Conservation (phyloP, 2,113 vertebrate species). For the Cairina moschata region DNA sequence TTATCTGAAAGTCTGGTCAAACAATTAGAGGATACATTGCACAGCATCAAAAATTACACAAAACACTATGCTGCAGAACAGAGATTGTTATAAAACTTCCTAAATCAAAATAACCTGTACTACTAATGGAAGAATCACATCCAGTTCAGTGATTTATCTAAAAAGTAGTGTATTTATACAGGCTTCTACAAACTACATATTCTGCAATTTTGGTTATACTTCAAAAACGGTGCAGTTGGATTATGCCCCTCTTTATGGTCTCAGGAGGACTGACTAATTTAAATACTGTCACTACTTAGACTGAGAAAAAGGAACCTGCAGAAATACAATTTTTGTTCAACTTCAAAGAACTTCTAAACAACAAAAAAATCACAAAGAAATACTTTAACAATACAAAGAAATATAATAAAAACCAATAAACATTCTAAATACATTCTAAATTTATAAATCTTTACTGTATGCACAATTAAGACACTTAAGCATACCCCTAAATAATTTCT, state of each 20-base stretch:
- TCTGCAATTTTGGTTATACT: not conserved
- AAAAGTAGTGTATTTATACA: not conserved
- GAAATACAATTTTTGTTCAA: not conserved
- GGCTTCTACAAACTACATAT: not conserved
- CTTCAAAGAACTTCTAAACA: not conserved
- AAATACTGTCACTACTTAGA: not conserved
- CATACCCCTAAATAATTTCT: not conserved
- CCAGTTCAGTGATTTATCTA: not conserved
- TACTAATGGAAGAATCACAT: not conserved
- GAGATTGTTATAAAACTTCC: not conserved
- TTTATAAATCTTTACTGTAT: not conserved
- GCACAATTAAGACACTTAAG: not conserved
- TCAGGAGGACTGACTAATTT: not conserved
- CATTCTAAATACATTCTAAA: not conserved
- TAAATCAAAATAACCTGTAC: not conserved
- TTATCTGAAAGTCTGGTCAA: conserved; percentile 1
- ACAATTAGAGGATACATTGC: conserved; percentile 44
- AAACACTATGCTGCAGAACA: not conserved
- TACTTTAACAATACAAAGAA: not conserved
- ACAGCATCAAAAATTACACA: conserved; percentile 15
- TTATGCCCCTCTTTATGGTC: not conserved
- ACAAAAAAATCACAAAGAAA: not conserved
- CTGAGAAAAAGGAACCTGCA: not conserved
- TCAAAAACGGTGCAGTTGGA: not conserved
- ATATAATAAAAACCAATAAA: not conserved